Evolutionary conservation across 2,113 vertebrate species (phyloP).

Genomic region (Emydura subglobosa): DNA sequence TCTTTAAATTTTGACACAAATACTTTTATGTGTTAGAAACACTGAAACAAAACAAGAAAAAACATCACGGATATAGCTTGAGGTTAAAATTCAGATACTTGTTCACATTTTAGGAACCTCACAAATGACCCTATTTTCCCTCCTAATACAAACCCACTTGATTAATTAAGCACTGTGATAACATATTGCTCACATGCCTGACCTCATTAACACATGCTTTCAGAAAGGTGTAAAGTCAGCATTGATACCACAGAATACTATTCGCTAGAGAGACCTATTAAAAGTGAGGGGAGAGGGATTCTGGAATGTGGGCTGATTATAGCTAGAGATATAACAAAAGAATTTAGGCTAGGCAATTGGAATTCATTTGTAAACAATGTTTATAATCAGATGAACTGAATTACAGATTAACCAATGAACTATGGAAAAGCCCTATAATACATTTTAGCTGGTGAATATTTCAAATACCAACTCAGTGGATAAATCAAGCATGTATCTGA

Average conservation of each 20-base stretch:
- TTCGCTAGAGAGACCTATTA: background rate
- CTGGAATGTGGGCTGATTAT: background rate
- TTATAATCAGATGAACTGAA: constrained; percentile 24
- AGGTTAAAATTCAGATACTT: background rate
- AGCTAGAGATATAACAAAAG: background rate
- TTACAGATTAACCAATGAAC: constrained; percentile 27
- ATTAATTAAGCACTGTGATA: background rate
- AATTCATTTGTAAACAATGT: background rate
- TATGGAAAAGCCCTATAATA: background rate
- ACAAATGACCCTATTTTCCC: background rate
- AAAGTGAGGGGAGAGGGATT: background rate
- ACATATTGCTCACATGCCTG: background rate
- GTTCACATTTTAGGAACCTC: background rate
- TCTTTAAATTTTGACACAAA: background rate
- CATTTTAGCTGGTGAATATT: constrained; percentile 19
- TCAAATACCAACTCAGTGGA: background rate
- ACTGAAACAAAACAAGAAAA: background rate
- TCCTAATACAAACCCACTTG: background rate
- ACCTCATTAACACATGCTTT: background rate
- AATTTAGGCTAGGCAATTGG: background rate
- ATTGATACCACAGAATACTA: background rate
- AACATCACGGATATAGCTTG: background rate
- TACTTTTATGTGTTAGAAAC: background rate
- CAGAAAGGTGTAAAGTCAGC: background rate
- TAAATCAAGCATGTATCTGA: constrained; percentile 46